A percentile compares a stretch with the other conserved stretches of the same genome.
Conservation (phyloP, 2,888 invertebrate genomes). For the Barypeithes pellucidus region DNA sequence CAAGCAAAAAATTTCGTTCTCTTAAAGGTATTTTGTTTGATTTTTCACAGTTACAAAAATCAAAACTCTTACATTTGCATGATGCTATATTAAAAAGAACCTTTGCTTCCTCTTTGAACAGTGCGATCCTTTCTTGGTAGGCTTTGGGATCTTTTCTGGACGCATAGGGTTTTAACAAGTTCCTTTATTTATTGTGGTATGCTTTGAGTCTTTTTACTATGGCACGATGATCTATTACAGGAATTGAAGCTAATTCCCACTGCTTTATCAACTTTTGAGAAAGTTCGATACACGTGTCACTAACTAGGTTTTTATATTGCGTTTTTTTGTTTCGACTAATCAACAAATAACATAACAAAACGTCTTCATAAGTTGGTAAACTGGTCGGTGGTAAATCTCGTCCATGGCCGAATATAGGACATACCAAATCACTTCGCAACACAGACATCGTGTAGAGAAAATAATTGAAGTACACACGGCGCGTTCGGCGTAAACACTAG, state of each 20-base stretch:
- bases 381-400: constrained; percentile 8
- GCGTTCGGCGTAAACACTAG: too few relatives aligned
- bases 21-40: constrained; percentile 7
- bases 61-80: constrained; percentile 16
- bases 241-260: constrained; percentile 11
- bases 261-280: constrained; percentile 5
- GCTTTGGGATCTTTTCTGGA: constrained; percentile 3
- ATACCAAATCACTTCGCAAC: constrained; percentile 2
- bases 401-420: constrained; percentile 1
- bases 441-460: constrained; percentile 3
- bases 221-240: constrained; percentile 6
- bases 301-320: constrained; percentile 12
- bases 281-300: background rate
- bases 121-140: constrained; percentile 15
- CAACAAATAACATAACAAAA: constrained; percentile 17
- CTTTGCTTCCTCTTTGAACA: constrained; percentile 14
- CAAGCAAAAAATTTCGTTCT: background rate
- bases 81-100: constrained; percentile 7
- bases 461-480: too few relatives aligned
- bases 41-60: constrained; percentile 13
- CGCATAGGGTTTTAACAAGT: constrained; percentile 10
- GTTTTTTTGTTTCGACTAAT: constrained; percentile 6
- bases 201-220: constrained; percentile 6
- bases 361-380: constrained; percentile 17
- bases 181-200: constrained; percentile 9